These are phyloP conservation scores for Epistrophe grossulariae DNA, from an alignment of 2,888 invertebrate species.

Conservation along the genomic window DNA sequence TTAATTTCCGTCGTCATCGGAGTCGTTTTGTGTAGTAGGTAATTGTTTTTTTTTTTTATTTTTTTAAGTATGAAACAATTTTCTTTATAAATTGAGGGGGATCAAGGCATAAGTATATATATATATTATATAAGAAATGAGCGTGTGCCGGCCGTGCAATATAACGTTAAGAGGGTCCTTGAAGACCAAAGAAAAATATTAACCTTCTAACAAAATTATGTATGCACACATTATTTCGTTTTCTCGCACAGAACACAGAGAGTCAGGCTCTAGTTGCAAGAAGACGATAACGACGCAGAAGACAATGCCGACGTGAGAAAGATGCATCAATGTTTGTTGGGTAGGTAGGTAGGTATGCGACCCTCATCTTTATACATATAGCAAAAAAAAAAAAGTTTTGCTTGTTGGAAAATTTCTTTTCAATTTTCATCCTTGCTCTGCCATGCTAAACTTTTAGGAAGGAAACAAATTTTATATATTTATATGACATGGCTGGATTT, in stretches of 20 bases:
- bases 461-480: slow-evolving; percentile 22
- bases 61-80: slow-evolving; percentile 21
- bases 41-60: slow-evolving; percentile 35
- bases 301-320: slow-evolving; percentile 7
- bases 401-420: slow-evolving; percentile 42
- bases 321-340: slow-evolving; percentile 27
- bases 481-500: neutral
- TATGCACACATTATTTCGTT: slow-evolving; percentile 19
- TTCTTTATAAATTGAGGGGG: slow-evolving; percentile 13
- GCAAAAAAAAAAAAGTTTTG: slow-evolving; percentile 23
- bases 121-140: neutral
- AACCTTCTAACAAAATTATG: slow-evolving; percentile 41
- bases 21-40: neutral
- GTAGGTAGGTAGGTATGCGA: too few species aligned
- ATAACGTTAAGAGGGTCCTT: slow-evolving; percentile 11
- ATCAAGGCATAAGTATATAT: neutral
- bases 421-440: slow-evolving; percentile 31
- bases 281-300: neutral
- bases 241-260: neutral
- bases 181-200: slow-evolving; percentile 32
- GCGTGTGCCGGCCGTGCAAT: slow-evolving; percentile 12
- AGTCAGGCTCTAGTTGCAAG: neutral
- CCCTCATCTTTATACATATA: slow-evolving; percentile 17
- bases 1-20: slow-evolving; percentile 5
- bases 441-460: slow-evolving; percentile 15